Conservation (phyloP, 2,797 vertebrate genomes). For the Acanthornis magna region DNA sequence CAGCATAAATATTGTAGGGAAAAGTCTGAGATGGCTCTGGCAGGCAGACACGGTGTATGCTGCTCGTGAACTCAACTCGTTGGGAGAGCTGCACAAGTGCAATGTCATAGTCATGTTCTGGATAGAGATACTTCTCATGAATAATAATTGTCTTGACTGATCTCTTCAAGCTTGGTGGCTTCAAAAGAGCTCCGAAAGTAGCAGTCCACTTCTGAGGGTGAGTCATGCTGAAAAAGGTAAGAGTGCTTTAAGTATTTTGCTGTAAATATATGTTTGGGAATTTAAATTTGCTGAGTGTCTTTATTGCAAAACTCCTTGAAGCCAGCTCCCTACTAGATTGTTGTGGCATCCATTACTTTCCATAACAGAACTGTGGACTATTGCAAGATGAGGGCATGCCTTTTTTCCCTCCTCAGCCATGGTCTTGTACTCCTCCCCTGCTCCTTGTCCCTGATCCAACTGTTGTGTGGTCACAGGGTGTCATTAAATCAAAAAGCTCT, state of each 20-base stretch:
- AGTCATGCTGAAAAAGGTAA: constrained; percentile 58
- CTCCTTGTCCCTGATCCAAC: neutral
- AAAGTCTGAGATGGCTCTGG: constrained; percentile 67
- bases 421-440: neutral
- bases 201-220: constrained; percentile 73
- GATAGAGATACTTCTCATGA: constrained; percentile 72
- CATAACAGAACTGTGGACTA: neutral
- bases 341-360: neutral
- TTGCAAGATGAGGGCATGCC: neutral
- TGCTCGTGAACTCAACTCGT: constrained; percentile 63
- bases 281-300: neutral
- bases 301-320: neutral
- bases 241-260: neutral
- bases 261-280: neutral
- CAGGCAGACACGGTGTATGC: constrained; percentile 71
- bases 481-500: neutral
- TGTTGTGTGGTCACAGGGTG: neutral
- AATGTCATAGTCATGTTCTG: constrained; percentile 72
- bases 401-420: neutral
- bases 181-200: constrained; percentile 75
- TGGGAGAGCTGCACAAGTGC: constrained; percentile 73
- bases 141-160: constrained; percentile 71
- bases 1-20: constrained; percentile 55
- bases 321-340: neutral
- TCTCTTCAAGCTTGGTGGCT: constrained; percentile 39